A percentile compares a stretch with the other conserved stretches of the same genome.
phyloP scores from a whole-genome alignment of 2,888 invertebrate genomes.

The Stegophylla sp. region DNA sequence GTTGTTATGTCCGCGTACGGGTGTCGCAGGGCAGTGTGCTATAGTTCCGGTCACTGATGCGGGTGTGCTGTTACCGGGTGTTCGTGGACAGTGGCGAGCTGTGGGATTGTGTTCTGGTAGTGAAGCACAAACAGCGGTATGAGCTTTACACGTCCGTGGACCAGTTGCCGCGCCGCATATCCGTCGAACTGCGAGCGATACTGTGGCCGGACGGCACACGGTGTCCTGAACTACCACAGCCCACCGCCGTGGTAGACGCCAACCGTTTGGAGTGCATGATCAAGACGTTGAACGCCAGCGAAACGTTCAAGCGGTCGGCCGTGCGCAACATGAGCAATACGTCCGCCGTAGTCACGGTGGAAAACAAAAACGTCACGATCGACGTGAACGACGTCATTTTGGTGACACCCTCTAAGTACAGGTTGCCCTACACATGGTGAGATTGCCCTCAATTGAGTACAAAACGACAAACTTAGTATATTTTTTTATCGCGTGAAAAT shows the following conservation, averaged over 20 bases:
- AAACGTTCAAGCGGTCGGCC: not conserved
- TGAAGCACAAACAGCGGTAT: slow-evolving; percentile 18
- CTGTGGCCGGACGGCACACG: not conserved
- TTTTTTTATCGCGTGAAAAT: too few species aligned
- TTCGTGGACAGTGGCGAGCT: slow-evolving; percentile 29
- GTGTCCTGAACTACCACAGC: not conserved
- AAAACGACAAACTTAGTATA: too few species aligned
- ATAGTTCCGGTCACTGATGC: slow-evolving; percentile 4
- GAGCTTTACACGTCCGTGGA: slow-evolving; percentile 33
- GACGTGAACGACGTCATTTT: slow-evolving; percentile 6
- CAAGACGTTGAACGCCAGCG: slow-evolving; percentile 17
- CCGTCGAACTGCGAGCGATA: not conserved
- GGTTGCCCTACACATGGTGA: slow-evolving; percentile 42
- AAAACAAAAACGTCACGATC: slow-evolving; percentile 1
- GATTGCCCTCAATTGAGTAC: too few species aligned
- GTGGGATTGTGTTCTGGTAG: slow-evolving; percentile 39
- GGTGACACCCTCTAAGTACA: not conserved
- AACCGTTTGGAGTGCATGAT: slow-evolving; percentile 29
- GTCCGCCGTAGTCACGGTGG: not conserved
- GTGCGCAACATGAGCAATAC: not conserved
- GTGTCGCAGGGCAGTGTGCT: too few species aligned
- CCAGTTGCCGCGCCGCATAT: not conserved
- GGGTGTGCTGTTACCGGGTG: slow-evolving; percentile 33
- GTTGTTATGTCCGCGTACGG: too few species aligned
- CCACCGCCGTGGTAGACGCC: slow-evolving; percentile 13